phyloP scores from a whole-genome alignment of 2,113 vertebrate species.

The Phyllostomus discolor region DNA sequence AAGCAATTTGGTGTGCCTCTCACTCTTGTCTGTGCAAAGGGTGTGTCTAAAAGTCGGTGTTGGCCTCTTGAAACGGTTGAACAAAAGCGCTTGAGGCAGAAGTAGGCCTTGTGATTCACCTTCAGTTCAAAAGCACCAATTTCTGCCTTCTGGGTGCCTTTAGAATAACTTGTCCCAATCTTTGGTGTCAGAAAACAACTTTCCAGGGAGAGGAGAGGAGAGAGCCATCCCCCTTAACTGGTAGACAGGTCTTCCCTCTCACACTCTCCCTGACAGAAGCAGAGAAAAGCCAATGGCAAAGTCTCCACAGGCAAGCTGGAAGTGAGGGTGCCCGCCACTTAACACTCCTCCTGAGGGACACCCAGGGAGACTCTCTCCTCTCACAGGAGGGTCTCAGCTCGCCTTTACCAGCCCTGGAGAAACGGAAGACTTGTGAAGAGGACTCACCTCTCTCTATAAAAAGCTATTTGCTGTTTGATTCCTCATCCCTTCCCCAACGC shows the following conservation, averaged over 20 bases:
- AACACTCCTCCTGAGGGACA: neutral
- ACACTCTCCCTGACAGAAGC: accelerated
- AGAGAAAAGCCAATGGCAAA: neutral
- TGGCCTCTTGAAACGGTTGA: constrained; percentile 36
- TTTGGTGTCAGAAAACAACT: neutral
- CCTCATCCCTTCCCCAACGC: constrained; percentile 6
- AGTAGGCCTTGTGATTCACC: constrained; percentile 55
- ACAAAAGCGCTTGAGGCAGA: constrained; percentile 6
- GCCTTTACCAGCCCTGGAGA: neutral
- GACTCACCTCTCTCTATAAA: neutral
- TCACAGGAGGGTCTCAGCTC: accelerated
- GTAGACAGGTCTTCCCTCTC: neutral
- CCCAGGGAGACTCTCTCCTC: neutral
- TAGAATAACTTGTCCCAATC: constrained; percentile 3
- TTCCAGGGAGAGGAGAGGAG: neutral
- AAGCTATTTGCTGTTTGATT: neutral
- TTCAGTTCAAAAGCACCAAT: constrained; percentile 30
- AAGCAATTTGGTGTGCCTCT: neutral
- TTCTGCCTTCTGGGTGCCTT: constrained; percentile 42
- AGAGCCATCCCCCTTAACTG: neutral
- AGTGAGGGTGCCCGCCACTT: neutral
- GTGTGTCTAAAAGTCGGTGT: constrained; percentile 44
- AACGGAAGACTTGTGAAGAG: neutral
- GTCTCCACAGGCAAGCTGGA: neutral
- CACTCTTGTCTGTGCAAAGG: constrained; percentile 2